These are phyloP conservation scores for Myotis brandtii DNA, from an alignment of 2,113 vertebrate genomes.

Conservation along the genomic window DNA sequence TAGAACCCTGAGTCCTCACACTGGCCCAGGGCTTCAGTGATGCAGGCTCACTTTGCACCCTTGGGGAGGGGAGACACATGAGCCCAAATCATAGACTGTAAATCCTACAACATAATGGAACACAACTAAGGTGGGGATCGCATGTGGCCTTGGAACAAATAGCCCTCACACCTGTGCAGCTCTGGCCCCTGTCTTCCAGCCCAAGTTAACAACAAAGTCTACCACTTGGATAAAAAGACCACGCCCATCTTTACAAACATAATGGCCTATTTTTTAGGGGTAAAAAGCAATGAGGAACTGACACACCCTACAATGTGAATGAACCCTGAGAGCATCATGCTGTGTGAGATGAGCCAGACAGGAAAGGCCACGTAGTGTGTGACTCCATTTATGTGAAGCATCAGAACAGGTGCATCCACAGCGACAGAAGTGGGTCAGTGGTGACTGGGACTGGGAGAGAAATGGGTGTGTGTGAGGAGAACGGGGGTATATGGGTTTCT, in stretches of 20 bases:
- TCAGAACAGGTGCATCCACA: background rate
- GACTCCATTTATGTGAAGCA: background rate
- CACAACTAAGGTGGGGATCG: background rate
- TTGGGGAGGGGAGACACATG: background rate
- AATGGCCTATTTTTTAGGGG: background rate
- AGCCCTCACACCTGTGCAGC: background rate
- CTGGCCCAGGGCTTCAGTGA: too few relatives aligned
- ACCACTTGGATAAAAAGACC: background rate
- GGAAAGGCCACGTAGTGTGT: background rate
- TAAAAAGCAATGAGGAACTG: background rate
- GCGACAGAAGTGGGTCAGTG: background rate
- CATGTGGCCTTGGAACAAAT: background rate
- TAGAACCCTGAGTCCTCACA: background rate
- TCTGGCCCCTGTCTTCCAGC: background rate
- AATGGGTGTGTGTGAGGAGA: too few relatives aligned
- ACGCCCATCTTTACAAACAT: background rate
- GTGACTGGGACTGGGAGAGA: too few relatives aligned
- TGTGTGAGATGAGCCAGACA: fast-evolving
- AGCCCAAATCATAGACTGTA: background rate
- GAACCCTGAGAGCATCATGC: background rate
- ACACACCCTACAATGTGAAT: too few relatives aligned
- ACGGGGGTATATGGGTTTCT: background rate
- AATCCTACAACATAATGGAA: too few relatives aligned
- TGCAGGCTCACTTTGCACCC: background rate
- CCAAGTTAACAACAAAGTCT: background rate